Percentiles rank a stretch among this genome's conserved stretches.
Evolutionary conservation across 1,140 invertebrate genomes (phyloP).

Genomic region (Drosophila tani): DNA sequence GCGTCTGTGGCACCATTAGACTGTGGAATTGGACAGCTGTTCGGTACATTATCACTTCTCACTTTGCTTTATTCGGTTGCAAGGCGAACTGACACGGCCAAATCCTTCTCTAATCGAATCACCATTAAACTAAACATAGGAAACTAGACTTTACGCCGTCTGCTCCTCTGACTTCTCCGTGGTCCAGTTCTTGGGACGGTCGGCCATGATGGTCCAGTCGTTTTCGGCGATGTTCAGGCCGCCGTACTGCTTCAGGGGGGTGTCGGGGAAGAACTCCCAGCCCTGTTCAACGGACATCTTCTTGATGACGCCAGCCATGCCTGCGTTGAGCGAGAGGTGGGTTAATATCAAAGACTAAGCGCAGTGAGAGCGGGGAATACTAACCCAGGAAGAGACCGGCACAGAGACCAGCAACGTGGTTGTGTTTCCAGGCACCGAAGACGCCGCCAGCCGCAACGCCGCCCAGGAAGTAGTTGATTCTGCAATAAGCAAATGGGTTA

Average conservation of each 20-base stretch:
- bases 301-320: conserved; percentile 86
- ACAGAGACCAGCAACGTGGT: conserved; percentile 65
- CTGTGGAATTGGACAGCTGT: conserved; percentile 20
- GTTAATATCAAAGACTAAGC: conserved; percentile 40
- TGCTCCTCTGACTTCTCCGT: conserved; percentile 39
- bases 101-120: conserved; percentile 39
- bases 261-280: conserved; percentile 86
- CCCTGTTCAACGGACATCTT: conserved; percentile 86
- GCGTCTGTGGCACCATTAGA: conserved; percentile 33
- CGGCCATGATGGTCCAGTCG: conserved; percentile 84
- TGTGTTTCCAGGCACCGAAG: conserved; percentile 86
- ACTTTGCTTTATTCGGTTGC: conserved; percentile 55
- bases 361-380: neutral
- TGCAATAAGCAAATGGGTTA: conserved; percentile 27
- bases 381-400: conserved; percentile 71
- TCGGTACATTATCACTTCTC: conserved; percentile 56
- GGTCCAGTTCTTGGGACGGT: conserved; percentile 76
- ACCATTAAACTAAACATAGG: conserved; percentile 59
- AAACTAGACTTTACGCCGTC: conserved; percentile 40
- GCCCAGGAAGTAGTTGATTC: conserved; percentile 87
- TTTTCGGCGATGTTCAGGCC: conserved; percentile 61
- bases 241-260: conserved; percentile 57
- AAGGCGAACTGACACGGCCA: conserved; percentile 33
- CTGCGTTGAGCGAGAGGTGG: conserved; percentile 71
- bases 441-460: conserved; percentile 87